Evolutionary conservation across 2,113 vertebrate genomes (phyloP).

Genomic region (Hirundichthys speculiger): DNA sequence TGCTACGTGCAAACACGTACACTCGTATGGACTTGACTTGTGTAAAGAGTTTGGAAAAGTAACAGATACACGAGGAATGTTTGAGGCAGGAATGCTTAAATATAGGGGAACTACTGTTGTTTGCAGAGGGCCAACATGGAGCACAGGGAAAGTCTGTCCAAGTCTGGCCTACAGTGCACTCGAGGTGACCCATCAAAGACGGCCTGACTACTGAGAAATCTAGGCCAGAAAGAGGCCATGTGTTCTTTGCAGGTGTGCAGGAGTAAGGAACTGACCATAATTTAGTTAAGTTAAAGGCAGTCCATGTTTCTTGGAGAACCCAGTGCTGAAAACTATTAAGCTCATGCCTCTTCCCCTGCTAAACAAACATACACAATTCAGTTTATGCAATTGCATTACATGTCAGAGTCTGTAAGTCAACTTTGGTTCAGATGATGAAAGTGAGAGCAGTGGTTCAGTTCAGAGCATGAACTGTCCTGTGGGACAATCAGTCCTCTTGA

Average conservation of each 20-base stretch:
- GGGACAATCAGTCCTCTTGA: too few species aligned
- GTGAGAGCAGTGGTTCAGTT: too few species aligned
- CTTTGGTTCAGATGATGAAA: too few species aligned
- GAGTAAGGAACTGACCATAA: too few species aligned
- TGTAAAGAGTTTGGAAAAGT: conserved; percentile 5
- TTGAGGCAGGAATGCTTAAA: conserved; percentile 11
- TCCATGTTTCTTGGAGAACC: too few species aligned
- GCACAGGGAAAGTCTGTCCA: conserved; percentile 43
- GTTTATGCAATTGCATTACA: too few species aligned
- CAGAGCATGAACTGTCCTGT: too few species aligned
- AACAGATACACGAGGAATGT: conserved; percentile 3
- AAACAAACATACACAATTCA: too few species aligned
- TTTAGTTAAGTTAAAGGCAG: too few species aligned
- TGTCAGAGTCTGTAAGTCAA: too few species aligned
- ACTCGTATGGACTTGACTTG: background rate
- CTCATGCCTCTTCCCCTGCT: too few species aligned
- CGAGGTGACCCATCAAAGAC: conserved; percentile 34
- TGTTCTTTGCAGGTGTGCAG: conserved; percentile 24
- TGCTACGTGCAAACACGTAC: conserved; percentile 9
- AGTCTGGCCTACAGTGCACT: conserved; percentile 41
- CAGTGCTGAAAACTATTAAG: too few species aligned
- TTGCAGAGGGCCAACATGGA: conserved; percentile 21
- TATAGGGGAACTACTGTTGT: conserved; percentile 38
- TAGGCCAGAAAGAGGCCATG: conserved; percentile 9
- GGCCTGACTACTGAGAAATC: conserved; percentile 40